Base-by-base conservation (phyloP, 2,888 invertebrate genomes). In the Colostygia pectinataria region DNA sequence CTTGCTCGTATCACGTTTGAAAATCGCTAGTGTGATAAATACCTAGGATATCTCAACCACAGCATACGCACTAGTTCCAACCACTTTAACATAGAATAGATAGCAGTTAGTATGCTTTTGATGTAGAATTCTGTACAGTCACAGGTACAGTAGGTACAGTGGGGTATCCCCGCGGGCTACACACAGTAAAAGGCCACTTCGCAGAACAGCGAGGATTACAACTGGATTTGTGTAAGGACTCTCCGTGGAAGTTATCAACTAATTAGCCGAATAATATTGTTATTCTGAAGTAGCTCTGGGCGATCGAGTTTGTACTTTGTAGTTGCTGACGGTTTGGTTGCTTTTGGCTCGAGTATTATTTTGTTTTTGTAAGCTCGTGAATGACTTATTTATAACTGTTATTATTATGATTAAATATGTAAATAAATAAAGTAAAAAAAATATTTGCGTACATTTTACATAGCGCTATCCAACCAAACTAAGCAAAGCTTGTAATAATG, bases 111-210 rank as follows among this genome's bases (percentile, higher is more conserved):
- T 66, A 65, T 60, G 61, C 63, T 61, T 63, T 55, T 53, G 54
- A 54, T 55, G 55, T n/a, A n/a, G n/a, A n/a, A n/a, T n/a, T n/a
- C n/a, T n/a, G n/a, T n/a, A n/a, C n/a, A n/a, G n/a, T n/a, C n/a
- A n/a, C n/a, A n/a, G n/a, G n/a, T n/a, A n/a, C n/a, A n/a, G n/a
- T n/a, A n/a, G n/a, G n/a, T n/a, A 64, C 61, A 63, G 68, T 65
- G 71, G 65, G 59, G 59, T 63, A 65, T 63, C 59, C 65, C 72
- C 68, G 53, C 62, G 57, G 71, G 68, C 68, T 53, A 53, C 53
- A 45, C 52, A 56, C 48, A 48, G 33, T 50, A 57, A 59, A 50
- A 53, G 39, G 50, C 33, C 53, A 37, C 43, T 55, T 55, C 59
- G 47, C 31, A 36, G 57, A 57, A 55, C 37, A 47, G 36, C 27